Conservation (phyloP, 2,113 vertebrate genomes). For the Aptenodytes forsteri region DNA sequence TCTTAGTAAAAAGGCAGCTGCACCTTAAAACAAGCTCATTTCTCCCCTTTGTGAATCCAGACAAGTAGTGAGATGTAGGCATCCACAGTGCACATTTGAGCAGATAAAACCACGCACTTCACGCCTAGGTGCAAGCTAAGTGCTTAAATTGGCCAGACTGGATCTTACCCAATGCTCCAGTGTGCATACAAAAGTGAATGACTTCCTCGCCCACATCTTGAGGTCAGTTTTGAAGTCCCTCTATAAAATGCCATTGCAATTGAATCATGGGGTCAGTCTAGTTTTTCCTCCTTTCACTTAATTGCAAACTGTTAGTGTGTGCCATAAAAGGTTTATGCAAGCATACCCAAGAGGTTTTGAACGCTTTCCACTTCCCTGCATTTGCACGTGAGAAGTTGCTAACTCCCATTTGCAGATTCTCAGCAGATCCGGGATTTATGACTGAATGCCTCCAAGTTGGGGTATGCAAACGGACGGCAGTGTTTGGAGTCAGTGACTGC, state of each 20-base stretch:
- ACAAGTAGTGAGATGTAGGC: neutral
- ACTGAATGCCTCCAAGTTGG: constrained; percentile 28
- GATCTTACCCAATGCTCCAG: neutral
- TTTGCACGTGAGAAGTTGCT: constrained; percentile 59
- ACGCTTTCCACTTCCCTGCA: constrained; percentile 73
- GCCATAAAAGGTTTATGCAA: constrained; percentile 67
- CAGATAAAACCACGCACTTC: neutral
- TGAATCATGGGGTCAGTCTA: constrained; percentile 28
- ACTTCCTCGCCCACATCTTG: neutral
- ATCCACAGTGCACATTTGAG: neutral
- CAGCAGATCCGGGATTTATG: constrained; percentile 25
- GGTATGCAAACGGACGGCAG: neutral
- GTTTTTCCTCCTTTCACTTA: constrained; percentile 61
- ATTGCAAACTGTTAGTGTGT: constrained; percentile 53
- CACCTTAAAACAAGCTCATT: neutral
- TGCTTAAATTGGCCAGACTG: neutral
- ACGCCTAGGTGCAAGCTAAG: neutral
- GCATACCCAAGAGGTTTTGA: constrained; percentile 62
- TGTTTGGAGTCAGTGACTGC: constrained; percentile 45
- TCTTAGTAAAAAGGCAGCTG: neutral
- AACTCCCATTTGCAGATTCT: constrained; percentile 48
- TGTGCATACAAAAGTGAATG: neutral
- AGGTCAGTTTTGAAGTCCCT: neutral
- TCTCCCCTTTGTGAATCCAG: neutral
- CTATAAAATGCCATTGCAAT: constrained; percentile 2